Base-by-base conservation (phyloP, 2,113 vertebrate species). In the Perognathus longimembris region DNA sequence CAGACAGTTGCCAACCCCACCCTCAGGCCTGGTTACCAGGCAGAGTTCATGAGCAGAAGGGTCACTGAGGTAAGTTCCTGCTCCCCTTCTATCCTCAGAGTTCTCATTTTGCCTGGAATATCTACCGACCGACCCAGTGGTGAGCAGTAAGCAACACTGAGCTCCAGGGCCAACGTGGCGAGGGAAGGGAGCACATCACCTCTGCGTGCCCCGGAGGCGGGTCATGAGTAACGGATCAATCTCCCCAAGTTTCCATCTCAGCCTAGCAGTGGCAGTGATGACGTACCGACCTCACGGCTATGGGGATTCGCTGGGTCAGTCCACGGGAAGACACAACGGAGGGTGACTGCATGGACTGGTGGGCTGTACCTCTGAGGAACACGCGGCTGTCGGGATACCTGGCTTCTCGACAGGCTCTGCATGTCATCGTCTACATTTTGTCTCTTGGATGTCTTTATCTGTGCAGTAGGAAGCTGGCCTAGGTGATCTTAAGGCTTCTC, bases 1-100 rank as follows among this genome's bases (percentile, higher is more conserved):
- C 22, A 42, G 38, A 69, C 6, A 61, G 50, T 3, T 6, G 17
- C 42, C 50, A 36, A 26, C 15, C 3, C 18, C 22, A 9, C n/a
- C 54, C 54, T 22, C 7, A 40, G 38, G 54, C 57, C 45, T 36
- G n/a, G 59, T 42, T 83, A 45, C 63, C 32, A 50, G 69, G 36
- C 22, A 36, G 30, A 32, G 7, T 15, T 54, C 67, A 88, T 6
- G 45, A 38, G n/a, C 59, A 67, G 4, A 12, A 63, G 50, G 21
- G 34, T 30, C 20, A 67, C 50, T 77, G 17, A 54, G 40, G 36
- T 40, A 54, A 40, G 36, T 40, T 40, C 20, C 66, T 61, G 14
- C 38, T 76, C 78, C 38, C 38, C 28, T 69, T 34, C 78, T 30
- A 61, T 42, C 54, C n/a, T 91, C 88, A 91, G 11, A 64, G 63